Percentiles rank a stretch among this genome's conserved stretches.
Conservation (phyloP, 2,888 invertebrate species). For the Disparrhopalites patrizii region DNA sequence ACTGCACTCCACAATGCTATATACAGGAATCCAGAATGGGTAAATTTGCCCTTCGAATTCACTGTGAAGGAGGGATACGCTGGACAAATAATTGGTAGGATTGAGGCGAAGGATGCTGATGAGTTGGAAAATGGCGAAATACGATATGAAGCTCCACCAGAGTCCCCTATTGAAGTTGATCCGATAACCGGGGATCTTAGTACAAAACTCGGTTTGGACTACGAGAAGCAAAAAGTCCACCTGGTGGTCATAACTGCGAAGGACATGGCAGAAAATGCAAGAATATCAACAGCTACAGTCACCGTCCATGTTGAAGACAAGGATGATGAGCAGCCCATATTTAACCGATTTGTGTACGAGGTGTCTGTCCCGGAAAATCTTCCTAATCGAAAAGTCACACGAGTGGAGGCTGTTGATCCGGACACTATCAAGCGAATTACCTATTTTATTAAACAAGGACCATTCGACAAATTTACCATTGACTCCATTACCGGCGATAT, state of each 20-base stretch:
- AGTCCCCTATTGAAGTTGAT: slow-evolving; percentile 75
- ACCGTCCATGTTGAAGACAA: slow-evolving; percentile 74
- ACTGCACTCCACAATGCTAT: slow-evolving; percentile 11
- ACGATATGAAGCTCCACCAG: slow-evolving; percentile 71
- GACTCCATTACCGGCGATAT: slow-evolving; percentile 75
- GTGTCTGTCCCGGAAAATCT: slow-evolving; percentile 81
- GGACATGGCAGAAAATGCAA: slow-evolving; percentile 79
- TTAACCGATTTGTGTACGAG: slow-evolving; percentile 67
- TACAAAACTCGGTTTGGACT: slow-evolving; percentile 72
- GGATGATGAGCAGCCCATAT: slow-evolving; percentile 77
- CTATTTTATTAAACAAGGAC: slow-evolving; percentile 76
- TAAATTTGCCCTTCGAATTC: slow-evolving; percentile 74
- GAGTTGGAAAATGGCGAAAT: slow-evolving; percentile 79
- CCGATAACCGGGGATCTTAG: slow-evolving; percentile 67
- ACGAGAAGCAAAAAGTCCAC: slow-evolving; percentile 70
- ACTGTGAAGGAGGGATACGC: slow-evolving; percentile 50
- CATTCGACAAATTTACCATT: slow-evolving; percentile 74
- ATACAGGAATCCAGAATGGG: slow-evolving; percentile 70
- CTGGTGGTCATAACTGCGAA: slow-evolving; percentile 76
- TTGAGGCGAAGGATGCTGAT: slow-evolving; percentile 79
- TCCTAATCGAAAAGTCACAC: slow-evolving; percentile 70
- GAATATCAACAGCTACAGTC: slow-evolving; percentile 81
- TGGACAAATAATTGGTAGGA: slow-evolving; percentile 65
- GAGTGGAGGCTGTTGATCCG: slow-evolving; percentile 77
- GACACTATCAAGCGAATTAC: slow-evolving; percentile 70